Evolutionary conservation across 2,113 vertebrate genomes (phyloP), one percentile per base, ranked within the genome.

Genomic region (Paramisgurnus dabryanus): DNA sequence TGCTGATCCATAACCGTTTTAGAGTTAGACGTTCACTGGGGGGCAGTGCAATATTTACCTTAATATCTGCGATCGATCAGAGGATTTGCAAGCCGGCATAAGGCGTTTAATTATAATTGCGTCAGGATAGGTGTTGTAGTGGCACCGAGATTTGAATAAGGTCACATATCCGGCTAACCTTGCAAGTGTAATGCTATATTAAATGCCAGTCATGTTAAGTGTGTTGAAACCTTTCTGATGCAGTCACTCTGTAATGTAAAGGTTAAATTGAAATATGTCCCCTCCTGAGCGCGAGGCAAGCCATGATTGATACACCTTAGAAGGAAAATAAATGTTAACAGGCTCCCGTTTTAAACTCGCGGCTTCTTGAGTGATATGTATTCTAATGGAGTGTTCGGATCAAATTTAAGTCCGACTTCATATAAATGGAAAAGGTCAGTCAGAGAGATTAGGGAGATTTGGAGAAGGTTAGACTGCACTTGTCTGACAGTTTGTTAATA

Each of bases 191-290:
- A 88, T 88, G 90, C 91, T 94, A 94, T 96, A 98, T 99, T 98
- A 99, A 98, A 99, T 97, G 97, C 95, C 96, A 98, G 92, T 97
- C 96, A 96, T 93, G 95, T 94, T 91, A 94, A 95, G 92, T 93
- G 94, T 92, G 89, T 92, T 88, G 91, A 93, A 94, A 94, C 91
- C 93, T 90, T 91, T 89, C 87, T 89, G 90, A 91, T 94, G 93
- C 94, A 88, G 86, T 92, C 90, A 91, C 92, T 92, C 89, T 91
- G 90, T 92, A 94, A 93, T 92, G 90, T 85, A 90, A 93, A 92
- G 93, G 92, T 94, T 93, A 96, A 95, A 96, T 95, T 95, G 96
- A 94, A 96, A 97, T 95, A 94, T 94, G 96, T 95, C 95, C 94
- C 93, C 94, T 92, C 87, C 89, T 92, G 91, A 88, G 92, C 79